A percentile compares a stretch with the other conserved stretches of the same genome.
Evolutionary conservation across 2,113 vertebrate genomes (phyloP).

Genomic region (Spermophilus dauricus): DNA sequence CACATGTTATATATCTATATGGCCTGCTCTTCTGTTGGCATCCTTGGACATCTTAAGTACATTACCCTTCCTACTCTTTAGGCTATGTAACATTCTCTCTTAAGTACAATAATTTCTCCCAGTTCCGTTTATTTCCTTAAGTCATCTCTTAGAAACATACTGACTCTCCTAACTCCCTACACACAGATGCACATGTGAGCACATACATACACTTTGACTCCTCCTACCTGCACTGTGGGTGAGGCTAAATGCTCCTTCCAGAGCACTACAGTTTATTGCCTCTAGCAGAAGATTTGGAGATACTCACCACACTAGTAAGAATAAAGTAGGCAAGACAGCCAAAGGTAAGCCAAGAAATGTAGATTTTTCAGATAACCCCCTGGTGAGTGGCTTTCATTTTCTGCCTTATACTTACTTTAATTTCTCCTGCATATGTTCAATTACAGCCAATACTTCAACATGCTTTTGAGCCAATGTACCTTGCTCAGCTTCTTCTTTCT

Average conservation of each 20-base stretch:
- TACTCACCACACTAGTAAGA: background rate
- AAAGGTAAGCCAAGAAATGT: background rate
- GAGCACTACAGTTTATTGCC: background rate
- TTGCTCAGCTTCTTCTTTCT: constrained; percentile 87
- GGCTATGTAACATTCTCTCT: background rate
- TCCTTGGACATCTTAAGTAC: background rate
- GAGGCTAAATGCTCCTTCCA: background rate
- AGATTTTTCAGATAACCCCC: background rate
- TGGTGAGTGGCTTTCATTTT: background rate
- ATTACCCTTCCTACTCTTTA: background rate
- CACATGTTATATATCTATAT: background rate
- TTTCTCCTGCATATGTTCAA: constrained; percentile 89
- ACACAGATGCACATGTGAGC: background rate
- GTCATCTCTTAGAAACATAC: background rate
- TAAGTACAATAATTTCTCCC: background rate
- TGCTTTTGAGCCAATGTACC: constrained; percentile 84
- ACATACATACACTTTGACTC: background rate
- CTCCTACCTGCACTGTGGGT: background rate
- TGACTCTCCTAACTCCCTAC: background rate
- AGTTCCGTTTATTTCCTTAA: constrained; percentile 4
- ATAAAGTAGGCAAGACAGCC: background rate
- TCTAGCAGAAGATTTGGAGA: background rate
- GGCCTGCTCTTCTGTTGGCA: background rate
- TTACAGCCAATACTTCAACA: constrained; percentile 86
- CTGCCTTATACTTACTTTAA: constrained; percentile 88